These are phyloP conservation scores for Ceraclea dissimilis DNA, from an alignment of 2,888 invertebrate genomes.

Conservation along the genomic window DNA sequence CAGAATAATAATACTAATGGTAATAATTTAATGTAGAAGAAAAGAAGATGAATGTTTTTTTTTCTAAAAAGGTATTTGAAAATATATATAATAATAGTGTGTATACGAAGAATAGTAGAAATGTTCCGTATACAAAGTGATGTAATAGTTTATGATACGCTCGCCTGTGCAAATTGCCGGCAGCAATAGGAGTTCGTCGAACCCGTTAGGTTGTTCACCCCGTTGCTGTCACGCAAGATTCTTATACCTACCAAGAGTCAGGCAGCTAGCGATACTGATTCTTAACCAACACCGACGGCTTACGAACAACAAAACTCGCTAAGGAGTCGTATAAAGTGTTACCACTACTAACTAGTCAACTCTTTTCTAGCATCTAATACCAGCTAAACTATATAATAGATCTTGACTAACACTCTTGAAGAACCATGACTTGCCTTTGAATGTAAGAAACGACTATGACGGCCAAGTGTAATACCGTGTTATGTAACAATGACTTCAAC, in stretches of 20 bases:
- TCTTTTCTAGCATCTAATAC: no score
- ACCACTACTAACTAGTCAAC: not conserved
- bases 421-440: no score
- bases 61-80: no score
- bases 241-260: not conserved
- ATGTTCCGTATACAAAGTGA: slow-evolving; percentile 11
- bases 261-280: not conserved
- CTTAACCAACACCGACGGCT: not conserved
- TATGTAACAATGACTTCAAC: slow-evolving; percentile 1
- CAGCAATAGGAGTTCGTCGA: slow-evolving; percentile 20
- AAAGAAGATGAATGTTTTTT: no score
- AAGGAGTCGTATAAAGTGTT: not conserved
- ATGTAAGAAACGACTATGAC: not conserved
- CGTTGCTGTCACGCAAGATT: slow-evolving; percentile 18
- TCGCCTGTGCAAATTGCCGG: slow-evolving; percentile 22
- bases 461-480: not conserved
- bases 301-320: not conserved
- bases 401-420: no score
- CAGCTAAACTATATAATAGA: no score
- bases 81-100: no score
- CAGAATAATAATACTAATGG: no score
- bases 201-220: slow-evolving; percentile 12
- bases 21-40: no score
- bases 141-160: slow-evolving; percentile 16
- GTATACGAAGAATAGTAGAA: not conserved